Evolutionary conservation across 2,888 invertebrate genomes (phyloP), one percentile per base, ranked within the genome.

Genomic region (Nemotelus nigrinus): DNA sequence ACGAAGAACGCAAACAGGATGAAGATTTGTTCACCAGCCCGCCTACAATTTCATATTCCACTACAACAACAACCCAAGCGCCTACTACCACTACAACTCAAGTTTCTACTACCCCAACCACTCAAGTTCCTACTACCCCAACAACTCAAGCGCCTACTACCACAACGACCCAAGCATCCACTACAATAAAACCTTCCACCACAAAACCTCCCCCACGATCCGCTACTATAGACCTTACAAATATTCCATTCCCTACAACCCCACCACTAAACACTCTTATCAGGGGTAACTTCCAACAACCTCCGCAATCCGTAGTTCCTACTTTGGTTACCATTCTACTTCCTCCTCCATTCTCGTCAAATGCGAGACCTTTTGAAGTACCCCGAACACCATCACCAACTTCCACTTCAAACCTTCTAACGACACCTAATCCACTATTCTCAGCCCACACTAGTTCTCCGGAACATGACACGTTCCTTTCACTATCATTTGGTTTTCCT

Each of bases 21-120:
- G 41, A 63, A 43, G 43, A 43, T 41, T 5, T 63, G 5, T 39
- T 43, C 43, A 63, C 63, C 6, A 65, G 45, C 47, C 10, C 65
- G 5, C 25, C 48, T 1, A 47, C 65, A 2, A 8, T n/a, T n/a
- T 6, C 43, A 39, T 7, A 3, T 7, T 8, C 39, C 1, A 39
- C 64, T 25, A 48, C 71, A 57, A 44, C 25, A 48, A 68, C 50
- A 48, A 48, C 68, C 25, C 45, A 78, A 43, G 67, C 75, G 57
- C 77, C 71, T 75, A 79, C 80, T 10, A 80, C 80, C 44, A 78
- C 78, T 48, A 77, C 48, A 3, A 77, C 67, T 48, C 53, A 75
- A 60, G 50, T 10, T 6, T 60, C 68, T 39, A 75, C 78, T 44
- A 78, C 78, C 47, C 58, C 77, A 45, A 53, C 43, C 41, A 50